Conservation (phyloP, 2,797 vertebrate species). For the Simalia tracyae region DNA sequence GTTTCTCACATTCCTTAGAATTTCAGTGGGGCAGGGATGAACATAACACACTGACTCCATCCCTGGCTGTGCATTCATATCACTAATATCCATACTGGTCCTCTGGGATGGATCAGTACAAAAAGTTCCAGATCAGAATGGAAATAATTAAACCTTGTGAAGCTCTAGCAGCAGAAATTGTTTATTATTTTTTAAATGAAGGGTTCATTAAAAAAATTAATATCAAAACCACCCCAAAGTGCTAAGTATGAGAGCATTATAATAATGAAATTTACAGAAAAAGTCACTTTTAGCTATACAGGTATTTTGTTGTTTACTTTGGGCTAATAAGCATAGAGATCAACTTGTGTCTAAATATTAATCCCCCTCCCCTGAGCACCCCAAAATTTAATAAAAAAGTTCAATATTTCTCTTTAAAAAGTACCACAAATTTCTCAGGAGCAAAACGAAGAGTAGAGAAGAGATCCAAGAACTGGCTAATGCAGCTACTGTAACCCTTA, state of each 20-base stretch:
- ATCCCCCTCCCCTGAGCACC: not conserved
- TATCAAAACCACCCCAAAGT: constrained; percentile 77
- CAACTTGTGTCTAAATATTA: constrained; percentile 60
- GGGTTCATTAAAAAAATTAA: constrained; percentile 66
- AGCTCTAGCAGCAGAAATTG: constrained; percentile 71
- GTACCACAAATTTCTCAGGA: constrained; percentile 78
- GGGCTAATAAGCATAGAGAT: constrained; percentile 62
- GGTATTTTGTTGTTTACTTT: constrained; percentile 62
- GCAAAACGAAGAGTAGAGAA: constrained; percentile 50
- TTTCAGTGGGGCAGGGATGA: not conserved
- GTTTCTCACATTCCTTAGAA: not conserved
- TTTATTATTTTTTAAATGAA: constrained; percentile 75
- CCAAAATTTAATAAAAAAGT: constrained; percentile 14
- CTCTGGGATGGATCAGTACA: not conserved
- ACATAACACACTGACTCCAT: too few relatives aligned
- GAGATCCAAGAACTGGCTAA: constrained; percentile 61
- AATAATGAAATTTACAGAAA: constrained; percentile 67
- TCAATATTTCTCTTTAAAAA: constrained; percentile 67
- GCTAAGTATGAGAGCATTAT: constrained; percentile 64
- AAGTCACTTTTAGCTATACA: constrained; percentile 48
- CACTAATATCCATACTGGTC: not conserved
- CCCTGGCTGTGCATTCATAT: not conserved
- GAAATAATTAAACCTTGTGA: constrained; percentile 45
- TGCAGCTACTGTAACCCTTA: constrained; percentile 41
- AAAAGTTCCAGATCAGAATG: constrained; percentile 10